A percentile compares a stretch with the other conserved stretches of the same genome.
These are phyloP conservation scores for Erinaceus europaeus DNA, from an alignment of 2,113 vertebrate species.

Conservation along the genomic window DNA sequence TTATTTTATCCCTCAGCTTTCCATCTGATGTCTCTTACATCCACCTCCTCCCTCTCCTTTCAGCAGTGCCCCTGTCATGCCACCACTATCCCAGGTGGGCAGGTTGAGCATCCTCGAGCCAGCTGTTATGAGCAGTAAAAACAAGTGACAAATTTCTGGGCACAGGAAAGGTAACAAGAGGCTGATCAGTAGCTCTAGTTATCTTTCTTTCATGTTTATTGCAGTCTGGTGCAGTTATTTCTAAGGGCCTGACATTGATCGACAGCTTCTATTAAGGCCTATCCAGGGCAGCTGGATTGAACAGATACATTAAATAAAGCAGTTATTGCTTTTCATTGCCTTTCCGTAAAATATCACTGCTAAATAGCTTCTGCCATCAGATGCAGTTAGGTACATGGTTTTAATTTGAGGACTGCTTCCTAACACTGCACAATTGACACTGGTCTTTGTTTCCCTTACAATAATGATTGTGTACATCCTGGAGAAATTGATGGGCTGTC, in stretches of 20 bases:
- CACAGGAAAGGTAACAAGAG: slow-evolving; percentile 90
- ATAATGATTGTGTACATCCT: slow-evolving; percentile 95
- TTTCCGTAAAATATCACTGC: slow-evolving; percentile 93
- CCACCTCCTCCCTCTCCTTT: background rate
- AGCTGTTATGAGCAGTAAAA: slow-evolving; percentile 85
- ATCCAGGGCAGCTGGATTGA: slow-evolving; percentile 93
- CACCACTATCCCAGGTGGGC: slow-evolving; percentile 3
- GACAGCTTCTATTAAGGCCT: slow-evolving; percentile 98
- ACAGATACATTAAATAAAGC: slow-evolving; percentile 99
- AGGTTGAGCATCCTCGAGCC: slow-evolving; percentile 76
- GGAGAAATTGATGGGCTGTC: slow-evolving; percentile 96
- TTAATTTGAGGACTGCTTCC: slow-evolving; percentile 98
- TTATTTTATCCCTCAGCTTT: background rate
- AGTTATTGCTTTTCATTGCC: slow-evolving; percentile 99
- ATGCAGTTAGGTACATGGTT: slow-evolving; percentile 96
- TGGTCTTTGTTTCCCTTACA: slow-evolving; percentile 90
- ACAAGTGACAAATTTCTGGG: slow-evolving; percentile 89
- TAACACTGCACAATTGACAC: slow-evolving; percentile 92
- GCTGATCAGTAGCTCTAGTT: slow-evolving; percentile 88
- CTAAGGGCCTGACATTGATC: slow-evolving; percentile 91
- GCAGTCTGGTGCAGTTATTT: slow-evolving; percentile 91
- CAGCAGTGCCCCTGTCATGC: background rate
- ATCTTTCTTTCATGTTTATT: slow-evolving; percentile 95
- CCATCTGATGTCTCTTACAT: background rate
- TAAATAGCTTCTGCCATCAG: slow-evolving; percentile 96